Evolutionary conservation across 2,888 invertebrate genomes (phyloP).

Genomic region (Germaria angustata): DNA sequence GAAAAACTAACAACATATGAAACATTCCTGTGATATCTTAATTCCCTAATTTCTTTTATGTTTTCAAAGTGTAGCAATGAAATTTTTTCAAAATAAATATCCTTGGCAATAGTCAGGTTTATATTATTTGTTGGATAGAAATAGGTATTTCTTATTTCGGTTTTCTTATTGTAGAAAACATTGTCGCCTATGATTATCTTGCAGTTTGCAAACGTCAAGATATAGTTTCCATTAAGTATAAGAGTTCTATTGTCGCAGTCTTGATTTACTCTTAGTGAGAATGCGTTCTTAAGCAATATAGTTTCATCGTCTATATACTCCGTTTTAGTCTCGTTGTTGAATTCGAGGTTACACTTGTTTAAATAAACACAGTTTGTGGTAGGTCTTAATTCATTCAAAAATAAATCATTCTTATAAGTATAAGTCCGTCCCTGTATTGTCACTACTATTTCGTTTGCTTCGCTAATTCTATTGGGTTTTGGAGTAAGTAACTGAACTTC

Average conservation of each 20-base stretch:
- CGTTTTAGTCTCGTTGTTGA: not conserved
- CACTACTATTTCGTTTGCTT: conserved; percentile 9
- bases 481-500: not conserved
- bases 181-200: conserved; percentile 6
- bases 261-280: not conserved
- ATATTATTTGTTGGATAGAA: conserved; percentile 9
- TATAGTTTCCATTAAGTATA: conserved; percentile 1
- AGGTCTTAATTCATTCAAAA: conserved; percentile 6
- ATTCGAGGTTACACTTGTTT: not conserved
- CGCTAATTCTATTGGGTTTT: conserved; percentile 6
- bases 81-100: no score
- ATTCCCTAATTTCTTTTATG: not conserved
- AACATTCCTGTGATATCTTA: no score
- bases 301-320: not conserved
- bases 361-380: conserved; percentile 12
- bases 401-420: not conserved
- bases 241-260: conserved; percentile 11
- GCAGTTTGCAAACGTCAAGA: not conserved
- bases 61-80: not conserved
- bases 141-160: no score
- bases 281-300: conserved; percentile 20
- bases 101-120: not conserved
- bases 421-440: not conserved
- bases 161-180: conserved; percentile 7
- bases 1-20: not conserved